Base-by-base conservation (phyloP, 2,797 vertebrate species). In the Vireo griseus region DNA sequence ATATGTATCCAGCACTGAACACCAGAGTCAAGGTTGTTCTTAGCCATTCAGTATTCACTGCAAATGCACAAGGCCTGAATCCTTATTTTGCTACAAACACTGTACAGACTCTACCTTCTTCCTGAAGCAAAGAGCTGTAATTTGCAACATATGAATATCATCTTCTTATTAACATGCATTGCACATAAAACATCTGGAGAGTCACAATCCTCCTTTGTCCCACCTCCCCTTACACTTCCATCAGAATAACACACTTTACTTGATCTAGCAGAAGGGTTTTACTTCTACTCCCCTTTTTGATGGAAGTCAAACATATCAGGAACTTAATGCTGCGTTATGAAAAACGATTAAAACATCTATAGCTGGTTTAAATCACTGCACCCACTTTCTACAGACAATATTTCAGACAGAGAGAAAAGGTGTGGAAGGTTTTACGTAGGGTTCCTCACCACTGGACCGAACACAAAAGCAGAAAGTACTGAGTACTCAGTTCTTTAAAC, bases 401-500 rank as follows among this genome's bases (percentile, higher is more conserved):
- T 0, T 54, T 73, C 51, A 72, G 55, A 73, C 22, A 26, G 44
- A 81, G 39, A 39, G 16, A 65, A n/a, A 39, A 80, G 62, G 47
- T 1, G 3, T 2, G 29, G 26, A 85, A 90, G 61, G 42, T 18
- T 80, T 71, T 75, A 40, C 14, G 31, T 40, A 7, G 29, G 33
- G 35, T 67, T 85, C 52, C 52, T 61, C 76, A 45, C 55, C 57
- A 35, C 44, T 25, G 24, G 74, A 55, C 16, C 67, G 76, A 74
- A 77, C 33, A 66, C 0, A 5, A 57, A 44, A 81, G 19, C 2
- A 7, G 50, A 28, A 82, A 63, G 40, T 9, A 45, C 48, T 0
- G 24, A 88, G 37, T 14, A 83, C 74, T 92, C 69, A 65, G 39
- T 12, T 62, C 73, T 85, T 91, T 22, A 77, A 58, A 91, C 5